Base-by-base conservation (phyloP, 2,888 invertebrate species). In the Amphipoea lucens region DNA sequence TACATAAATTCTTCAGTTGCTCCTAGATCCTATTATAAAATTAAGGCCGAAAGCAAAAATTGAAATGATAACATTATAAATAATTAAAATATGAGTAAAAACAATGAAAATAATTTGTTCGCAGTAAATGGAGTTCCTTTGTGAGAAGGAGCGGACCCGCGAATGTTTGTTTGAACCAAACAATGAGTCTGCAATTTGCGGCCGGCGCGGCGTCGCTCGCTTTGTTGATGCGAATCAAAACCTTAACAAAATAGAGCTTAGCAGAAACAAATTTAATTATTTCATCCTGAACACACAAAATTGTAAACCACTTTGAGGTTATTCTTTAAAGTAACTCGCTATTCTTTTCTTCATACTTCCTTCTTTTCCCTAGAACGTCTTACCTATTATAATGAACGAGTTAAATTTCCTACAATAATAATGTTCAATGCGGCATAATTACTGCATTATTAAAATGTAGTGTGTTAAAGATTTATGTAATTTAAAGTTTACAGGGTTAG, bases 151-250 rank as follows among this genome's bases (percentile, higher is more conserved):
- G 94, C 94, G 94, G 91, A 89, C 92, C 92, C 91, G 93, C 93
- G 94, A 95, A 95, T 95, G 95, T 96, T 96, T 96, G 96, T 94
- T 94, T 91, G 93, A 90, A 91, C 91, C 94, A 95, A 96, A 96
- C 96, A 96, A 96, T 96, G 95, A 95, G 94, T 92, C 94, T 92
- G 95, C 96, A 95, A 96, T 96, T 96, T 96, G 96, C 93, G 95
- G 93, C 92, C 92, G 91, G 92, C 94, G 93, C 92, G 91, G 92
- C 94, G 93, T 92, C 94, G 93, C 92, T 92, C 92, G 94, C 94
- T 94, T 94, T 95, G 95, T 95, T 95, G 94, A 94, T 94, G 94
- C 91, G 94, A 95, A 96, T 95, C 95, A 95, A 94, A 95, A 94
- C 93, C 94, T 94, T 93, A 93, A 94, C 94, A 94, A 95, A 95